Conservation (phyloP, 2,113 vertebrate species). For the Poeciliopsis turrubarensis region DNA sequence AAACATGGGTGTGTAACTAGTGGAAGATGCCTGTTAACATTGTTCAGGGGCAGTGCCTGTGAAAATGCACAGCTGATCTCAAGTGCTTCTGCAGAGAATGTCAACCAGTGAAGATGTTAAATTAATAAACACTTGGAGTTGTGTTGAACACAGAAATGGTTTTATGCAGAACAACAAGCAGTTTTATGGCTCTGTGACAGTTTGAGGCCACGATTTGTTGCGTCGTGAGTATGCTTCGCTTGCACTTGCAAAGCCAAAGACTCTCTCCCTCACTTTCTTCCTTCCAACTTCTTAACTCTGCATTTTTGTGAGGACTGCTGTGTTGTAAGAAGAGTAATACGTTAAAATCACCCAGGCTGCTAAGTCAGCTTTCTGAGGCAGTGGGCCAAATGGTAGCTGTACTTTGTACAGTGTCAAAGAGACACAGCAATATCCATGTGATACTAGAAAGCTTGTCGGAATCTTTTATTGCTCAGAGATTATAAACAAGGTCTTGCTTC, state of each 20-base stretch:
- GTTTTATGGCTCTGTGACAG: constrained; percentile 39
- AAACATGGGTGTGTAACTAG: constrained; percentile 17
- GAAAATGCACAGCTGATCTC: neutral
- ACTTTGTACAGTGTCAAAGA: neutral
- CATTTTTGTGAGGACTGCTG: constrained; percentile 33
- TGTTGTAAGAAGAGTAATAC: constrained; percentile 9
- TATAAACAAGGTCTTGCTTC: too few species aligned
- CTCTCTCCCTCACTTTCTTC: neutral
- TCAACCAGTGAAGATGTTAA: constrained; percentile 30
- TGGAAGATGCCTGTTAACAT: neutral
- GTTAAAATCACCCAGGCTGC: constrained; percentile 26
- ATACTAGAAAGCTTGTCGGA: too few species aligned
- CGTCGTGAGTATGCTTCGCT: constrained; percentile 33
- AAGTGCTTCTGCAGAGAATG: constrained; percentile 5
- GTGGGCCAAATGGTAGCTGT: constrained; percentile 35
- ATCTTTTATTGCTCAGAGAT: too few species aligned
- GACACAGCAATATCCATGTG: neutral
- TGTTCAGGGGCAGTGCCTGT: neutral
- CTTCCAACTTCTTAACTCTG: constrained; percentile 21
- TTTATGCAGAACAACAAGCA: constrained; percentile 20
- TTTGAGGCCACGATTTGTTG: constrained; percentile 53
- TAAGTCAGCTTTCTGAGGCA: constrained; percentile 57
- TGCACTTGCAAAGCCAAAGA: constrained; percentile 34
- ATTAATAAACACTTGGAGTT: constrained; percentile 39
- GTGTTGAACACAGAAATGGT: constrained; percentile 22